Evolutionary conservation across 2,888 invertebrate genomes (phyloP).

Genomic region (Tinea trinotella): DNA sequence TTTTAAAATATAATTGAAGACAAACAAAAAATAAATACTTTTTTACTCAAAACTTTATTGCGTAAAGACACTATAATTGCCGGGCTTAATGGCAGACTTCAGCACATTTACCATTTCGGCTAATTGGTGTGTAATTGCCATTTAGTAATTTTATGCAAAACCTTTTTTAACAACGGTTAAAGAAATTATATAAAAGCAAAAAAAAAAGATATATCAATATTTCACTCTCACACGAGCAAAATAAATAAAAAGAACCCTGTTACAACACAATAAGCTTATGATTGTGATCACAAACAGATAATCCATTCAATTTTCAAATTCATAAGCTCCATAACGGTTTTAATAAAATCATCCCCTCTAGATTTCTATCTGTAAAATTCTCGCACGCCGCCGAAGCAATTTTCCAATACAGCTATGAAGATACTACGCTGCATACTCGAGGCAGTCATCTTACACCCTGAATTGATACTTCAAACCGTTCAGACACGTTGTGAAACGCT

Average conservation of each 20-base stretch:
- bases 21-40: no score
- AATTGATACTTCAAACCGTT: conserved; percentile 54
- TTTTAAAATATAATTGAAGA: no score
- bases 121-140: no score
- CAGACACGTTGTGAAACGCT: conserved; percentile 61
- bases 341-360: conserved; percentile 54
- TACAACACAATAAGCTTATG: conserved; percentile 15
- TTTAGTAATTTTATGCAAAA: no score
- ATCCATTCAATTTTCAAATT: conserved; percentile 18
- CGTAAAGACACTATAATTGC: no score
- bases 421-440: conserved; percentile 48
- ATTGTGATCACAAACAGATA: conserved; percentile 1
- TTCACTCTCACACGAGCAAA: background rate
- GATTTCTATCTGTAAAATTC: conserved; percentile 33
- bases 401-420: conserved; percentile 63
- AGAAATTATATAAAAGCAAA: no score
- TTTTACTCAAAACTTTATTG: no score
- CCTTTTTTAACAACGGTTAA: no score
- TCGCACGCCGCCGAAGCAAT: conserved; percentile 38
- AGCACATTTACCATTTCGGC: no score
- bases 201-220: background rate
- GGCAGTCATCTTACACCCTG: conserved; percentile 64
- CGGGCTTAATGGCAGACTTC: no score
- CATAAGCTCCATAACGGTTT: conserved; percentile 31
- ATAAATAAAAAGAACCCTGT: background rate